Evolutionary conservation across 2,888 invertebrate genomes (phyloP), one percentile per base, ranked within the genome.

Genomic region (Leucophenga montana): DNA sequence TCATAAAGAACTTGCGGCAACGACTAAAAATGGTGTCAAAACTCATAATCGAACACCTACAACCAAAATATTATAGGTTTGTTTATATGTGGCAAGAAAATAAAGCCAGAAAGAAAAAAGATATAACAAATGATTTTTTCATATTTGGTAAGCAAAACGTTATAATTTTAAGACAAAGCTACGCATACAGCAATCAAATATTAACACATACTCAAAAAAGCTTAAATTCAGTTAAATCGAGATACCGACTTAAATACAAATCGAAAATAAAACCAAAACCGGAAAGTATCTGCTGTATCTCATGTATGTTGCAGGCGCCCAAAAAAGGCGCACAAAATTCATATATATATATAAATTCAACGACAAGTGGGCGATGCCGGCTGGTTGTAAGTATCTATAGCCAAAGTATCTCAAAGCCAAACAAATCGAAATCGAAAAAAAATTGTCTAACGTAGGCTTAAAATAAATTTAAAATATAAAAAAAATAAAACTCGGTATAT

Each of bases 291-390:
- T 48, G 39, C 9, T 2, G 18, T 1, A 54, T 18, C 9, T 53
- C 9, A 1, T 54, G n/a, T 13, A 16, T 59, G 31, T 33, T 59
- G 59, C 59, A 59, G 46, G 62, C 62, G 62, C 62, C 62, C 62
- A 64, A 64, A 64, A 64, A 64, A 64, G 62, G 62, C 62, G 46
- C 46, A 9, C 50, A 50, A 14, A 20, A n/a, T n/a, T n/a, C n/a
- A 46, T 27, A 14, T 27, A 33, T 27, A 16, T 5, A 27, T 27
- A 27, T 22, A 18, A 57, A 57, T 9, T 22, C 18, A 27, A 27
- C 11, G 56, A 61, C 61, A 61, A 61, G 61, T 61, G 61, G 61
- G 61, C 61, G 61, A 61, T 9, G 39, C 39, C 39, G 39, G 39
- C 39, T 39, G n/a, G n/a, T n/a, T 39, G 11, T 39, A 39, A 11